phyloP scores from a whole-genome alignment of 37 sponge, comb jelly and placozoan species.

The Mnemiopsis leidyi region DNA sequence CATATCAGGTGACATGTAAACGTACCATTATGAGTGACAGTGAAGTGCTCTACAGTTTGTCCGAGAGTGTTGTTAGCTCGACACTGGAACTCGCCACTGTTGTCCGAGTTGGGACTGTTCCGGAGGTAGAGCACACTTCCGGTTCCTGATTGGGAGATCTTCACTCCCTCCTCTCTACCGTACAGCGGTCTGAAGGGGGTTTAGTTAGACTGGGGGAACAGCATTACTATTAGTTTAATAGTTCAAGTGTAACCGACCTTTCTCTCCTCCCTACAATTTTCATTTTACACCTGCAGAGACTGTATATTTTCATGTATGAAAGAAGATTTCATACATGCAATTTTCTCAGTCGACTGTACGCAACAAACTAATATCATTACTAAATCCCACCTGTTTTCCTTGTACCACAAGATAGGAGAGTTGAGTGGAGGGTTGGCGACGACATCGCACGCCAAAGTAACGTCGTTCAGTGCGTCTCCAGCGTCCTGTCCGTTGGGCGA shows the following conservation, averaged over 20 bases:
- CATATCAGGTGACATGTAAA: no score
- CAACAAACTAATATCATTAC: no score
- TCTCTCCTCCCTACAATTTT: no score
- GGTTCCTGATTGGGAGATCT: neutral
- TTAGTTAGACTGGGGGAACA: no score
- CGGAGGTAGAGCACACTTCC: slow-evolving; percentile 19
- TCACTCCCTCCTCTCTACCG: neutral
- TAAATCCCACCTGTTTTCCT: slow-evolving; percentile 14
- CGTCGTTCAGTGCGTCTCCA: neutral
- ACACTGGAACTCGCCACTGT: slow-evolving; percentile 31
- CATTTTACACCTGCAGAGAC: no score
- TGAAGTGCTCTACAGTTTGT: neutral
- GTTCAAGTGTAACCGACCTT: no score
- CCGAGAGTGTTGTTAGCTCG: neutral
- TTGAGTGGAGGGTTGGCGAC: neutral
- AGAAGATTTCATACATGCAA: no score
- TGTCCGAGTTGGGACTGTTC: neutral
- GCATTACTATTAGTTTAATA: no score
- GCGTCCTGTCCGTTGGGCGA: neutral
- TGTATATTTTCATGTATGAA: no score
- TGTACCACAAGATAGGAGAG: neutral
- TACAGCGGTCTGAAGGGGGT: slow-evolving; percentile 30
- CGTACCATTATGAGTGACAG: slow-evolving; percentile 32
- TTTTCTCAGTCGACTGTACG: no score
- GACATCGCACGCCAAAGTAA: slow-evolving; percentile 30